These are phyloP conservation scores for Gopherus evgoodei DNA, from an alignment of 2,113 vertebrate genomes.

Conservation along the genomic window DNA sequence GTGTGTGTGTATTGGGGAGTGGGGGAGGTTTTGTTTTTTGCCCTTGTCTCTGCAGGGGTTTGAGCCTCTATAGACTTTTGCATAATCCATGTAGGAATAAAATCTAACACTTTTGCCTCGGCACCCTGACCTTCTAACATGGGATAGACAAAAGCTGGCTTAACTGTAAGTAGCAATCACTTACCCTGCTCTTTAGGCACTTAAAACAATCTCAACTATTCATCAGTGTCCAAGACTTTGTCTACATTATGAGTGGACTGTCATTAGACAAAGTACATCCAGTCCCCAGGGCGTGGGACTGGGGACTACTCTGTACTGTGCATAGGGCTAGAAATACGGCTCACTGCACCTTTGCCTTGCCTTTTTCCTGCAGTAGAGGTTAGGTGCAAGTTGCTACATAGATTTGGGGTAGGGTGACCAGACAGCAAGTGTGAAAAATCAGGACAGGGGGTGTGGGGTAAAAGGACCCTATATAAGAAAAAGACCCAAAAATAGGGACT, in stretches of 20 bases:
- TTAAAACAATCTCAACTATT: background rate
- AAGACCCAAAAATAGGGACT: no score
- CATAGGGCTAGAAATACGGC: background rate
- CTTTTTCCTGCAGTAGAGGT: no score
- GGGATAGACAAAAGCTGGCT: background rate
- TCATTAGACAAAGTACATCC: background rate
- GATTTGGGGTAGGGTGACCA: background rate
- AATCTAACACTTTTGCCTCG: background rate
- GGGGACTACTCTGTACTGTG: background rate
- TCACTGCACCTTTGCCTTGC: background rate
- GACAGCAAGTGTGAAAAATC: no score
- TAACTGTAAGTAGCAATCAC: background rate
- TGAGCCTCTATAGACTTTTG: background rate
- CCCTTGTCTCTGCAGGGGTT: background rate
- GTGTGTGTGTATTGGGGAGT: background rate
- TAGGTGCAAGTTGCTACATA: no score
- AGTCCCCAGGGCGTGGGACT: background rate
- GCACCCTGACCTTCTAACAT: background rate
- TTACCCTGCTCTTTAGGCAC: rapidly evolving
- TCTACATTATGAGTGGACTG: rapidly evolving
- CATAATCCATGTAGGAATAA: background rate
- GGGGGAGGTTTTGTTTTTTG: background rate
- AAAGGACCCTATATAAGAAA: no score
- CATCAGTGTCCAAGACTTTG: rapidly evolving
- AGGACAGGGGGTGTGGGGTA: no score